Evolutionary conservation across 2,888 invertebrate genomes (phyloP).

Genomic region (Axea sp.): DNA sequence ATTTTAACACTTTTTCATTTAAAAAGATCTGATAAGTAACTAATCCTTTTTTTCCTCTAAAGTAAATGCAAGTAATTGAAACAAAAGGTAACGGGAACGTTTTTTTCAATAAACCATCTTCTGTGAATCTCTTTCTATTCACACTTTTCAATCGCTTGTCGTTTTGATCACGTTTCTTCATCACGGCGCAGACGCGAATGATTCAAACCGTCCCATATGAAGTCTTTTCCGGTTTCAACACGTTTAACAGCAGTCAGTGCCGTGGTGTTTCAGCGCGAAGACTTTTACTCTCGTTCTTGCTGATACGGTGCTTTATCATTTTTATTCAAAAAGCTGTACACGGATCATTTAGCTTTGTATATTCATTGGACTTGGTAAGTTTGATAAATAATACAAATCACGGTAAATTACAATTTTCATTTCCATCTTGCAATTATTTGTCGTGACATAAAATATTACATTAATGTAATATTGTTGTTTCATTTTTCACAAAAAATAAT

Average conservation of each 20-base stretch:
- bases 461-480: no score
- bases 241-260: constrained; percentile 46
- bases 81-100: neutral
- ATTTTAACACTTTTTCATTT: no score
- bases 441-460: no score
- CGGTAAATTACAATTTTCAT: no score
- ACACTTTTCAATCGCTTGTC: constrained; percentile 21
- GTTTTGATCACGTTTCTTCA: constrained; percentile 21
- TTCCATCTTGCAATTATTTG: neutral
- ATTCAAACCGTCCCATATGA: constrained; percentile 38
- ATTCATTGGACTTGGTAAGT: constrained; percentile 1
- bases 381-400: neutral
- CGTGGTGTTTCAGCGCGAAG: constrained; percentile 40
- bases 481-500: no score
- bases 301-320: constrained; percentile 3
- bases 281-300: constrained; percentile 27
- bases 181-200: constrained; percentile 31
- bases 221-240: constrained; percentile 27
- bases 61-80: neutral
- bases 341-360: neutral
- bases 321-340: neutral
- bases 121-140: constrained; percentile 15
- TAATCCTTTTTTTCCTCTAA: no score
- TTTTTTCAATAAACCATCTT: constrained; percentile 20
- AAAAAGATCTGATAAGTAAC: no score